Base-by-base conservation (phyloP, 37 sponge, comb jelly and placozoan genomes). In the Cliona cf. orientalis region DNA sequence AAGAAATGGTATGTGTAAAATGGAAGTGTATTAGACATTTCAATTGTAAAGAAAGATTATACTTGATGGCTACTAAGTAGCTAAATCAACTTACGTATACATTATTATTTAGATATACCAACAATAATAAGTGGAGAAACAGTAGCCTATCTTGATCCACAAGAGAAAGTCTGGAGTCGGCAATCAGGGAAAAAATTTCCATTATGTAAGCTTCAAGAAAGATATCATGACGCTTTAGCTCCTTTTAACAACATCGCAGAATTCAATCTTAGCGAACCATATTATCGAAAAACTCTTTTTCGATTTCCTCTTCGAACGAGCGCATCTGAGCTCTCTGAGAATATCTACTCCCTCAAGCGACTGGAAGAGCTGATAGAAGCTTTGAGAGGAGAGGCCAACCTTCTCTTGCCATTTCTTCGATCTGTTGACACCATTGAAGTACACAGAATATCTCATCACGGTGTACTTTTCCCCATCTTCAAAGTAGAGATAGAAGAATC, bases 71-170 rank as follows among this genome's bases (percentile, higher is more conserved):
- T n/a, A n/a, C n/a, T n/a, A n/a, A n/a, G n/a, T n/a, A n/a, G n/a
- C n/a, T n/a, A n/a, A n/a, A n/a, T n/a, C n/a, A n/a, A n/a, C n/a
- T n/a, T n/a, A n/a, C n/a, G n/a, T n/a, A n/a, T n/a, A n/a, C n/a
- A n/a, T n/a, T n/a, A n/a, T n/a, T n/a, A n/a, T 58, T 19, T 31
- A 92, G 93, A 92, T 84, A 44, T 92, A 3, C 93, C 93, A 40
- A 41, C 82, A 0, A 80, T 92, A 7, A 56, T 92, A n/a, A 92
- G 93, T 75, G 78, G 85, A 53, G 74, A 79, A 37, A 72, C 69
- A 37, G 39, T 87, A 56, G 93, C 66, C 2, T 78, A 84, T 42
- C 46, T 92, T 42, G 94, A 93, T 37, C 94, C 94, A 38, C 90
- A 90, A 19, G 78, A 86, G 49, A 60, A 84, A 32, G 41, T 90